phyloP scores from a whole-genome alignment of 2,888 invertebrate genomes.

The Dasysyrphus tricinctus region DNA sequence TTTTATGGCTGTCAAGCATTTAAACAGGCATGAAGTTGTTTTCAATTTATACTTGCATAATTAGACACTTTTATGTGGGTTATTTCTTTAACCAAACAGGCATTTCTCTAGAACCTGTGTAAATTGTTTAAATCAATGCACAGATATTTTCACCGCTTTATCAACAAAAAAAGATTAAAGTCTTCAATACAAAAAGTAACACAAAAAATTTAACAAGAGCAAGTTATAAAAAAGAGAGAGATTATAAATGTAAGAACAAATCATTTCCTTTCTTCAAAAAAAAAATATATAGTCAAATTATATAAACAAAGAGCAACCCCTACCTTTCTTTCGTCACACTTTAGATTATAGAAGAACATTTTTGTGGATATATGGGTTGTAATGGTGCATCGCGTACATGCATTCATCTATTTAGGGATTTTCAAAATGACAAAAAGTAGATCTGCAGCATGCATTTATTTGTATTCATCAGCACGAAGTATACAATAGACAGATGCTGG shows the following conservation, averaged over 20 bases:
- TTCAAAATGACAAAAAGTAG: conserved; percentile 30
- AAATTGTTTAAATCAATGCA: neutral
- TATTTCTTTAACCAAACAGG: neutral
- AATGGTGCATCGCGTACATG: conserved; percentile 1
- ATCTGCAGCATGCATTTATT: conserved; percentile 34
- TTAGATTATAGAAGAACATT: neutral
- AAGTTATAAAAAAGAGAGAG: neutral
- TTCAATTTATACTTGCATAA: neutral
- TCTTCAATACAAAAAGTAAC: neutral
- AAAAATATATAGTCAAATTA: neutral
- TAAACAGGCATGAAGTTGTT: conserved; percentile 13
- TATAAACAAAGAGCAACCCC: conserved; percentile 24
- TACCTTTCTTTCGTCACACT: conserved; percentile 35
- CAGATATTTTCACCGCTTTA: neutral
- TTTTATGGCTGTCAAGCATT: conserved; percentile 30
- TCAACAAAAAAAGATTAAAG: neutral
- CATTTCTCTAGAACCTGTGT: neutral
- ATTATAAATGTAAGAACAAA: neutral
- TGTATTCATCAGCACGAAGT: conserved; percentile 37
- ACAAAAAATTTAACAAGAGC: neutral
- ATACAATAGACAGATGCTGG: conserved; percentile 38
- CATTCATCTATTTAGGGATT: conserved; percentile 31
- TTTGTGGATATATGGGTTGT: conserved; percentile 7
- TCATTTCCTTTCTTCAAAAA: conserved; percentile 16
- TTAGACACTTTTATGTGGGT: neutral